Evolutionary conservation across 2,888 invertebrate genomes (phyloP).

Genomic region (Crepidodera aurea): DNA sequence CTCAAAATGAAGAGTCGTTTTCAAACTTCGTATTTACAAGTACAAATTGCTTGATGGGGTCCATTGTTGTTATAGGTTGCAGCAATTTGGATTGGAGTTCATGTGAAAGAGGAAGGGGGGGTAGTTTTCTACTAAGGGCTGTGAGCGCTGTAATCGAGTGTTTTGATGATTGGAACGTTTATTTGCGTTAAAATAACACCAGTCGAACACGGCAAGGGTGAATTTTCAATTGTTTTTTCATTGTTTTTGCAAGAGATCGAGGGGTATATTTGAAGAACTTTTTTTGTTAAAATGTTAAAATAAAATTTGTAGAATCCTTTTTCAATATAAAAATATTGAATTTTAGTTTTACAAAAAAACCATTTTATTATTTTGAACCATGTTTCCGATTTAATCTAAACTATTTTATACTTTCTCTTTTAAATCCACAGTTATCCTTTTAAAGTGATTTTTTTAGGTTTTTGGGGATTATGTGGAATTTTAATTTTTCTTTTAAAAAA

Average conservation of each 20-base stretch:
- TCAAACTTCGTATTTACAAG: constrained; percentile 44
- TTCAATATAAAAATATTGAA: no score
- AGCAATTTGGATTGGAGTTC: constrained; percentile 6
- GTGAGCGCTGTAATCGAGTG: constrained; percentile 12
- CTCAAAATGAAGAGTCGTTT: constrained; percentile 40
- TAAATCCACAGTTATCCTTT: no score
- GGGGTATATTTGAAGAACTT: neutral
- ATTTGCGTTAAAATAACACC: constrained; percentile 20
- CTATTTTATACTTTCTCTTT: no score
- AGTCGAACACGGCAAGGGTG: neutral
- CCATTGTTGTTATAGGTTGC: constrained; percentile 27
- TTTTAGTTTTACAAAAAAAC: no score
- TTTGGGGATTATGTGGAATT: no score
- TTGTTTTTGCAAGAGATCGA: neutral
- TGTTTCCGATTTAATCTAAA: no score
- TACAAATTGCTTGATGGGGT: constrained; percentile 36
- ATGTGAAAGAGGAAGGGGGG: neutral
- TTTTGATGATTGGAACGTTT: constrained; percentile 21
- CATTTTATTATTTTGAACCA: no score
- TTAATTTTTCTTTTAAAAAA: no score
- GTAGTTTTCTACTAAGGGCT: neutral
- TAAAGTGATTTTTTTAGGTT: no score
- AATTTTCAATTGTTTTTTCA: constrained; percentile 7
- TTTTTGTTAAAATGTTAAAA: no score
- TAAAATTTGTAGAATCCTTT: no score